Conservation (phyloP, 2,113 vertebrate species). For the Carollia perspicillata region DNA sequence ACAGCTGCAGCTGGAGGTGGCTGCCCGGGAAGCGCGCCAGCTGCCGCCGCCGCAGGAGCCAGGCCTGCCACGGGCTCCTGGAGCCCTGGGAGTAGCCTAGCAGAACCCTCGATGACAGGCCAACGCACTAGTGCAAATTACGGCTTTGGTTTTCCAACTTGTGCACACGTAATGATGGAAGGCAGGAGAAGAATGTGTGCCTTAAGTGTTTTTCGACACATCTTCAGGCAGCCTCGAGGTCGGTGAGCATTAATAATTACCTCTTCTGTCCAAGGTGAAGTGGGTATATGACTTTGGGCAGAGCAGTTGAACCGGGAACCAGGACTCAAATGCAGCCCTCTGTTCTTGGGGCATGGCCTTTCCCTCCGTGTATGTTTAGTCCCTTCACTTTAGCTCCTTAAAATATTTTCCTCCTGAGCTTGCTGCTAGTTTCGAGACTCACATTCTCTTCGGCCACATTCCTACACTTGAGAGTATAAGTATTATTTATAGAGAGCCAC, state of each 20-base stretch:
- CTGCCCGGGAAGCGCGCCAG: slow-evolving; percentile 47
- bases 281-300: neutral
- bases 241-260: rapidly evolving
- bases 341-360: neutral
- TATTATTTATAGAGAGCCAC: neutral
- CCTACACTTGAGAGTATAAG: neutral
- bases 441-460: neutral
- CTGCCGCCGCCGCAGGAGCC: neutral
- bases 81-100: neutral
- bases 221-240: neutral
- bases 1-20: slow-evolving; percentile 51
- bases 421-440: neutral
- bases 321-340: neutral
- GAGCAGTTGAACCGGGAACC: rapidly evolving
- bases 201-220: neutral
- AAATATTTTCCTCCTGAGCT: neutral
- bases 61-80: neutral
- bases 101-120: neutral
- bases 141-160: neutral
- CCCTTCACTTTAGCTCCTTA: neutral
- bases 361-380: neutral
- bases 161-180: neutral
- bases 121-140: neutral
- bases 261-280: neutral
- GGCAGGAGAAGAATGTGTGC: neutral